Evolutionary conservation across 2,797 vertebrate genomes (phyloP).

Genomic region (Sitta carolinensis): DNA sequence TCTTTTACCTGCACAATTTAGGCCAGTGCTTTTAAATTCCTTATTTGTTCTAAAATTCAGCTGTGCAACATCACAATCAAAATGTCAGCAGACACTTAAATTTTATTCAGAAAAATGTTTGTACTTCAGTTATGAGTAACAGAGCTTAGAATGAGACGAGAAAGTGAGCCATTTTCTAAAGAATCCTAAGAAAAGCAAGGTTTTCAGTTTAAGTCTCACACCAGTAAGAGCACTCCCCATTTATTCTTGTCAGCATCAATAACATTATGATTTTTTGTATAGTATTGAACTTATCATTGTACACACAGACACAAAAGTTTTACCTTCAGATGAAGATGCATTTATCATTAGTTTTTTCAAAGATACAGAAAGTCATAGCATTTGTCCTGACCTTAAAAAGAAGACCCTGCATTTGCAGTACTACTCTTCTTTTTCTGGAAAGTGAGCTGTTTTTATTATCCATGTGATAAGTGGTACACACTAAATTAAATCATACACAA

Average conservation of each 20-base stretch:
- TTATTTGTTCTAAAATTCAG: background rate
- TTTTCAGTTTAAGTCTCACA: background rate
- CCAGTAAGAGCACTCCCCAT: background rate
- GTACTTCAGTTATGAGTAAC: background rate
- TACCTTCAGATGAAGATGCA: background rate
- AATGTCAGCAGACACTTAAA: background rate
- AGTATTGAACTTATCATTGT: background rate
- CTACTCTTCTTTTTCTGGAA: background rate
- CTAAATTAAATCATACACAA: background rate
- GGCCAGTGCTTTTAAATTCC: background rate
- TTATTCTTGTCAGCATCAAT: background rate
- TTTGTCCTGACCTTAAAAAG: background rate
- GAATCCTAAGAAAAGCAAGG: accelerated
- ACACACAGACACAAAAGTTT: background rate
- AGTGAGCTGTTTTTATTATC: background rate
- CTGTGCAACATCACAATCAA: background rate
- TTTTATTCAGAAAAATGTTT: background rate
- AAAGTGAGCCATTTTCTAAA: background rate
- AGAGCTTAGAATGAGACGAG: background rate
- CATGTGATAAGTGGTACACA: background rate
- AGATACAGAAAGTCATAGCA: background rate
- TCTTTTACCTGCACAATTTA: background rate
- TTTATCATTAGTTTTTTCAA: background rate
- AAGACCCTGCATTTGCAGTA: background rate
- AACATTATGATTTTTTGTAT: background rate